Conservation (phyloP, 2,888 invertebrate genomes). For the Sussaba pulchella region DNA sequence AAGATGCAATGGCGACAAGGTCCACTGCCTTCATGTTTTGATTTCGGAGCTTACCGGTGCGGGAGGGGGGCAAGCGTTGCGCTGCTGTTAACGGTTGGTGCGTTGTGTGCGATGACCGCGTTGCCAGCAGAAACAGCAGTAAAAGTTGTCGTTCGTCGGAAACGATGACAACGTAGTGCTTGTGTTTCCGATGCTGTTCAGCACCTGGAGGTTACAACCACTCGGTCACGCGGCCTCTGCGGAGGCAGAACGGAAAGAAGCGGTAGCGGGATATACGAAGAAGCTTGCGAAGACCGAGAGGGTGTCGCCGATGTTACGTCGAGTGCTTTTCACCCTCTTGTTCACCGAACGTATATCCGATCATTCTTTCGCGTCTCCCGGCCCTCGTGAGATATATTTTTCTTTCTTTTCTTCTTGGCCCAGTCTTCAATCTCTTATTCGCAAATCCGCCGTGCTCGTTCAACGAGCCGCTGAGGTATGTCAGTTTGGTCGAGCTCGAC, state of each 20-base stretch:
- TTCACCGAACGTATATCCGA: conserved; percentile 49
- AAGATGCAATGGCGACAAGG: neutral
- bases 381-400: conserved; percentile 53
- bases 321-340: conserved; percentile 71
- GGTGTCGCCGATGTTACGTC: conserved; percentile 68
- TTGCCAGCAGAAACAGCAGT: conserved; percentile 31
- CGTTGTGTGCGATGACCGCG: conserved; percentile 7
- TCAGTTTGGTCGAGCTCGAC: conserved; percentile 33
- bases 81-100: neutral
- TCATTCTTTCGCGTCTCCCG: conserved; percentile 54
- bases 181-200: conserved; percentile 53
- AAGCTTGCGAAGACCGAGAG: conserved; percentile 66
- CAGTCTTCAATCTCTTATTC: conserved; percentile 59
- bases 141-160: conserved; percentile 38
- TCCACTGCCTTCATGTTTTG: conserved; percentile 7
- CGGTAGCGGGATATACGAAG: conserved; percentile 44
- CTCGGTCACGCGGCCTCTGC: conserved; percentile 74
- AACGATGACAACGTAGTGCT: conserved; percentile 55
- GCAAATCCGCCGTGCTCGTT: conserved; percentile 23
- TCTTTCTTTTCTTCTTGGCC: conserved; percentile 69
- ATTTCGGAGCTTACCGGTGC: conserved; percentile 10
- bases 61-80: neutral
- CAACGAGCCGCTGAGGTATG: conserved; percentile 40
- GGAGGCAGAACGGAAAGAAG: conserved; percentile 13
- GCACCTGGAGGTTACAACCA: conserved; percentile 70